phyloP scores from a whole-genome alignment of 2,113 vertebrate genomes.

The Toxostoma redivivum region DNA sequence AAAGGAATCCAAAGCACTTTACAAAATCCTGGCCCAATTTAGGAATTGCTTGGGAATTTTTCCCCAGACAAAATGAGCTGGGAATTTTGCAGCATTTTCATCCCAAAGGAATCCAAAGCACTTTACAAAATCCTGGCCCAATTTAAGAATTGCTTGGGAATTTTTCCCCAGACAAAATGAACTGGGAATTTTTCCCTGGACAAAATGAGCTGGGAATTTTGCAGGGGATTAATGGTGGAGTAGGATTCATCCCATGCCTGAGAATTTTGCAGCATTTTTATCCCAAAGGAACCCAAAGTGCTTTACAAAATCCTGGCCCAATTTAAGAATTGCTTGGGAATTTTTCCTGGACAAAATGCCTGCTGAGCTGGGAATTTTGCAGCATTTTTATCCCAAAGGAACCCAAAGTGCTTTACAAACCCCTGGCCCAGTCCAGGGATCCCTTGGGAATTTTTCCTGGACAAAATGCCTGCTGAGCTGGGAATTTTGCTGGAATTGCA shows the following conservation, averaged over 20 bases:
- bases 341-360: neutral
- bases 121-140: neutral
- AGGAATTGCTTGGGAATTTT: no score
- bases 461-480: neutral
- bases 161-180: neutral
- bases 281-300: slow-evolving; percentile 1
- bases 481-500: neutral
- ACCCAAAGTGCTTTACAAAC: slow-evolving; percentile 10
- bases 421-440: neutral
- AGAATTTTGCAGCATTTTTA: neutral
- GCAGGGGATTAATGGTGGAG: neutral
- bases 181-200: no score
- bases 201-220: neutral
- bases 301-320: neutral
- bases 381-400: neutral
- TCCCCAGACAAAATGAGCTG: no score
- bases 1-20: no score
- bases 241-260: neutral
- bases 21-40: no score
- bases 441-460: neutral
- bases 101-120: neutral
- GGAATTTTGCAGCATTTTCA: neutral
- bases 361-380: neutral
- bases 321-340: neutral
- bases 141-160: neutral